These are phyloP conservation scores for Thryonomys swinderianus DNA, from an alignment of 2,113 vertebrate species.

Conservation along the genomic window DNA sequence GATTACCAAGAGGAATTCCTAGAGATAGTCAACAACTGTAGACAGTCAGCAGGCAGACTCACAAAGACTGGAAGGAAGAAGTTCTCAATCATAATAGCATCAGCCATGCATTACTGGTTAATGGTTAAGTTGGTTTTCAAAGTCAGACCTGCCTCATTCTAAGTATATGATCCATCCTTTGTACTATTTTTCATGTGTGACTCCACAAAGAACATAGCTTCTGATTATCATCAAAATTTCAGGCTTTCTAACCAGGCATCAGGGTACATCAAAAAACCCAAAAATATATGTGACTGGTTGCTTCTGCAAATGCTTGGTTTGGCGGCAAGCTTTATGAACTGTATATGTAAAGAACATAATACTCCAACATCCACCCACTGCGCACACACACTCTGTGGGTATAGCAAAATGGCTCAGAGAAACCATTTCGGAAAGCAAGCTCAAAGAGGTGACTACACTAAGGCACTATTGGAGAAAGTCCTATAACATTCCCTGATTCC, in stretches of 20 bases:
- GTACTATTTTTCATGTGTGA: neutral
- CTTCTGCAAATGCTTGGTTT: neutral
- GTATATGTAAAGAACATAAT: neutral
- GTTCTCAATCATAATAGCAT: neutral
- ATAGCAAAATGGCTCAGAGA: neutral
- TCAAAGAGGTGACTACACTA: fast-evolving
- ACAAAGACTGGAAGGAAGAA: neutral
- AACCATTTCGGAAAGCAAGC: neutral
- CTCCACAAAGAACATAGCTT: neutral
- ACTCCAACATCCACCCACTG: neutral
- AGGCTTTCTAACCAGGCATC: neutral
- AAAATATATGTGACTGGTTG: neutral
- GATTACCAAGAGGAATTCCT: neutral
- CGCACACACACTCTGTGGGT: neutral
- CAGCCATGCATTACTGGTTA: fast-evolving
- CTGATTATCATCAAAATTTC: neutral
- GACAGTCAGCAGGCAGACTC: neutral
- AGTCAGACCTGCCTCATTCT: neutral
- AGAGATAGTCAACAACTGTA: neutral
- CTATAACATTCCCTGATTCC: neutral
- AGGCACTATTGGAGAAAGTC: neutral
- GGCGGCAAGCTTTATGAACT: neutral
- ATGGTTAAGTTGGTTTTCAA: neutral
- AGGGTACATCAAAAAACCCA: neutral
- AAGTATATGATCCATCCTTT: neutral